Conservation (phyloP, 2,888 invertebrate genomes). For the Pollenia angustigena region DNA sequence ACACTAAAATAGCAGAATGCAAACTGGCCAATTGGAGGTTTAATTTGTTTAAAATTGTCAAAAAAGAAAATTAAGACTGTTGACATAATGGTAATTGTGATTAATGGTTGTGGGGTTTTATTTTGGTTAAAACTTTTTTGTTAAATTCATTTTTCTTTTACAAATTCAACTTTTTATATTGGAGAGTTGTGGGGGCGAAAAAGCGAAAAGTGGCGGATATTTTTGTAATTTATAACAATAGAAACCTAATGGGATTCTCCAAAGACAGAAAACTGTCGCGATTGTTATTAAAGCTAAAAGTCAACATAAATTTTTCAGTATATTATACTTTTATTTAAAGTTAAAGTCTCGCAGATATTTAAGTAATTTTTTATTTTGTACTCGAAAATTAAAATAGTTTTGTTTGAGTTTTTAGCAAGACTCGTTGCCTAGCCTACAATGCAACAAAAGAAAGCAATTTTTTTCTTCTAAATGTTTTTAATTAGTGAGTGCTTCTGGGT, state of each 20-base stretch:
- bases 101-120: conserved; percentile 47
- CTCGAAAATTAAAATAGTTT: too few species aligned
- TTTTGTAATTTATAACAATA: conserved; percentile 16
- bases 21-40: conserved; percentile 37
- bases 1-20: not conserved
- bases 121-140: conserved; percentile 26
- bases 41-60: conserved; percentile 21
- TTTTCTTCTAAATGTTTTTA: too few species aligned
- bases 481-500: too few species aligned
- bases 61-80: conserved; percentile 13
- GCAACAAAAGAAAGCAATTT: too few species aligned
- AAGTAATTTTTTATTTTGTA: too few species aligned
- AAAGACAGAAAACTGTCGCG: not conserved
- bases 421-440: too few species aligned
- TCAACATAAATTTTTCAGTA: too few species aligned
- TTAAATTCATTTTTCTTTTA: not conserved
- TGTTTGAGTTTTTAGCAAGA: too few species aligned
- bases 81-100: conserved; percentile 69
- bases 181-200: not conserved
- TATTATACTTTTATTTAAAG: too few species aligned
- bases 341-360: too few species aligned
- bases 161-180: not conserved
- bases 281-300: not conserved
- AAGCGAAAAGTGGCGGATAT: not conserved
- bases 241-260: not conserved